A percentile compares a stretch with the other conserved stretches of the same genome.
phyloP scores from a whole-genome alignment of 2,888 invertebrate species.

The Metacarcinus magister region DNA sequence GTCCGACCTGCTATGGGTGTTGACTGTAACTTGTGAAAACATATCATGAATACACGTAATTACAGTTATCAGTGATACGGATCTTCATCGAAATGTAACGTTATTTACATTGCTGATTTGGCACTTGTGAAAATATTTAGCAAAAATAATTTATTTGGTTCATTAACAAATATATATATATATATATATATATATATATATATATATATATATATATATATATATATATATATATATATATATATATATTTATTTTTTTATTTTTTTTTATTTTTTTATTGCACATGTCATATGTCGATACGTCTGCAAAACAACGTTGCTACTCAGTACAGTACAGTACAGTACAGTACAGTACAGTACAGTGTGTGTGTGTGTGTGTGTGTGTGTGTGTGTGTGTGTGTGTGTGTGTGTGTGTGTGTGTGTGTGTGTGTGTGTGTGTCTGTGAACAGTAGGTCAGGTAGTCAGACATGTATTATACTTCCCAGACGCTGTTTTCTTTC shows the following conservation, averaged over 20 bases:
- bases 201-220: no score
- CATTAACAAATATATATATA: background rate
- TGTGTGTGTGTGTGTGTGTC: no score
- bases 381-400: constrained; percentile 50
- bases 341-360: background rate
- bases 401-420: background rate
- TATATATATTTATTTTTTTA: no score
- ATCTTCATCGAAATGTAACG: constrained; percentile 16
- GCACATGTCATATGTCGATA: no score
- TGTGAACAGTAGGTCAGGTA: background rate
- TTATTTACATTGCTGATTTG: background rate
- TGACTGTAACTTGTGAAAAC: background rate
- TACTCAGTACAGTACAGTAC: no score
- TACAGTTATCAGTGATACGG: background rate
- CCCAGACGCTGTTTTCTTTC: no score
- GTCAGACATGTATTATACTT: no score
- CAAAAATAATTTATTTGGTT: background rate
- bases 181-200: no score
- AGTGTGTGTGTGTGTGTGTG: constrained; percentile 47
- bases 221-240: no score
- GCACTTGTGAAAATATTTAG: background rate
- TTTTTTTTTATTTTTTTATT: no score
- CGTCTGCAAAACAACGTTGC: no score
- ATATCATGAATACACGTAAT: background rate
- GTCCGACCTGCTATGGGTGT: background rate